Evolutionary conservation across 1,140 invertebrate genomes (phyloP).

Genomic region (Thaumatotibia leucotreta): DNA sequence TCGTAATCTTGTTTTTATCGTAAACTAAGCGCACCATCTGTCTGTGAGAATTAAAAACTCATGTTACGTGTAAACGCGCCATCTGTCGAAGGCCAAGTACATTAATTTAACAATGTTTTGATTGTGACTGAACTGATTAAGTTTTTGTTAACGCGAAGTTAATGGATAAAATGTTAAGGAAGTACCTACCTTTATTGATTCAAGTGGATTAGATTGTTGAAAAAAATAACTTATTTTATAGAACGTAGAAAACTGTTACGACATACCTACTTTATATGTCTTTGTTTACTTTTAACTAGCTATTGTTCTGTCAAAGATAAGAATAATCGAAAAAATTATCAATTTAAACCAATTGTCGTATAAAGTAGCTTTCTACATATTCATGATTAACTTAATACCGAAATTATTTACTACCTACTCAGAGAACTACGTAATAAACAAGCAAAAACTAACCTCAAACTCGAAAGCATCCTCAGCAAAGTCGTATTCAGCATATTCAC

Average conservation of each 20-base stretch:
- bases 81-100: not conserved
- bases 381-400: not conserved
- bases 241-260: not conserved
- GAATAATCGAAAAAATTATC: not conserved
- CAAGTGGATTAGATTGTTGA: no score
- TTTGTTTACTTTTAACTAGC: not conserved
- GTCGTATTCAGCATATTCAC: constrained; percentile 59
- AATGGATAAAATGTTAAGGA: not conserved
- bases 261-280: not conserved
- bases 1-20: not conserved
- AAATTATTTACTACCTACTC: not conserved
- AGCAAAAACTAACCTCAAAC: constrained; percentile 55
- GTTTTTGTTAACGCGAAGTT: not conserved
- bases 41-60: not conserved
- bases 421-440: not conserved
- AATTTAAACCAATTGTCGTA: not conserved
- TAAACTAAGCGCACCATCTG: not conserved
- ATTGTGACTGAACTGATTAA: no score
- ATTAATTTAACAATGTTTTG: constrained; percentile 3
- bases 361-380: not conserved
- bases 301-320: not conserved
- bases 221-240: not conserved
- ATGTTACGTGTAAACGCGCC: not conserved
- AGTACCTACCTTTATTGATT: no score
- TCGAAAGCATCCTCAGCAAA: constrained; percentile 67